Base-by-base conservation (phyloP, 2,888 invertebrate species). In the Minunthozetes semirufus region DNA sequence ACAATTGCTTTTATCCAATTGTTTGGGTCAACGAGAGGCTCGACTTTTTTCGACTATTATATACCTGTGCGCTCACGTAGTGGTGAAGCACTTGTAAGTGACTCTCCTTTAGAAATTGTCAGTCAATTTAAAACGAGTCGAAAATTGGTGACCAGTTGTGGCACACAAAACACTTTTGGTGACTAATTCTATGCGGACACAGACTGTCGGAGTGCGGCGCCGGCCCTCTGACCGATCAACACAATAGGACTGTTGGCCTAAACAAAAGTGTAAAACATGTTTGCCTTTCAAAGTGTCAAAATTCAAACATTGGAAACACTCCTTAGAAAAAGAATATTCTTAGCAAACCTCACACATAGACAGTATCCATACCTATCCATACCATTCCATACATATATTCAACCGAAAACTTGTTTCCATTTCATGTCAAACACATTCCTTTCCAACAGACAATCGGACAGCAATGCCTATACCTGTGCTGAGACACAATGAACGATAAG, bases 131-230 rank as follows among this genome's bases (percentile, higher is more conserved):
- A 25, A 25, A 25, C 56, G 19, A 56, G 56, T 56, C 56, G 56
- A 56, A 11, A 56, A 56, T 56, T 56, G 56, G 56, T 56, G 22
- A 22, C 22, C 56, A 50, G 19, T 42, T 42, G 42, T 25, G 22
- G 3, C 56, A 56, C 25, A 25, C 56, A 56, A 56, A 56, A 42
- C 42, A 42, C 42, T 22, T 22, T 56, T 56, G 56, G 56, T 56
- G 56, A 56, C 56, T 56, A 56, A 56, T 56, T 56, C 50, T n/a
- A 50, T 19, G 8, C 56, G 56, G 56, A 56, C 56, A 56, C 50
- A 50, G 19, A 50, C 56, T 56, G 61, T 61, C 61, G 61, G 61
- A 61, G 61, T 61, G 61, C 61, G 61, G 61, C 61, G 61, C 61
- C 61, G 61, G 61, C 61, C 61, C 61, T 56, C 56, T 56, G 22